Evolutionary conservation across 2,113 vertebrate species (phyloP).

Genomic region (Oreochromis spilurus): DNA sequence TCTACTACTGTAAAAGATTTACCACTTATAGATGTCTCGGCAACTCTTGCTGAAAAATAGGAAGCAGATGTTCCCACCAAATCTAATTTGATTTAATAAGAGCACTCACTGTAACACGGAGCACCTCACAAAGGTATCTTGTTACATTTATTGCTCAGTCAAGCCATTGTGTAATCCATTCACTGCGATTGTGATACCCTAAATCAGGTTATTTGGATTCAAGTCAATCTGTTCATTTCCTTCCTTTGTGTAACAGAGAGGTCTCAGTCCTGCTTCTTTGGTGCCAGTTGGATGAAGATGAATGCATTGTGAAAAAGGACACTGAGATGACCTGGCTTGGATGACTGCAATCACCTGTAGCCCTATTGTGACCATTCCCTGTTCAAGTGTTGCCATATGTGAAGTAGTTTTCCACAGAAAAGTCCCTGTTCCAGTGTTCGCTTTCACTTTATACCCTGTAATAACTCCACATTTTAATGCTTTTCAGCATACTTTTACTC

Average conservation of each 20-base stretch:
- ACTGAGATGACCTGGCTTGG: background rate
- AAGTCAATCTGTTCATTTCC: slow-evolving; percentile 65
- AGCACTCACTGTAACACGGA: slow-evolving; percentile 53
- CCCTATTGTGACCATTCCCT: background rate
- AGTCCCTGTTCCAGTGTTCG: background rate
- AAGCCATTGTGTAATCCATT: slow-evolving; percentile 66
- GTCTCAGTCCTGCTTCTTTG: background rate
- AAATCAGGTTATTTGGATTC: slow-evolving; percentile 71
- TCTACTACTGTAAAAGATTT: slow-evolving; percentile 11
- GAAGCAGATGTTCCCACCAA: slow-evolving; percentile 71
- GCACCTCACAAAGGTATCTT: slow-evolving; percentile 60
- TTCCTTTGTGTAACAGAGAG: slow-evolving; percentile 29
- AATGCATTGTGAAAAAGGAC: background rate
- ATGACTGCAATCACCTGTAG: background rate
- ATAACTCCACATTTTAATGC: background rate
- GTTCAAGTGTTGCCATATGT: background rate
- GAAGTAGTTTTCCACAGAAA: background rate
- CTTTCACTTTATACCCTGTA: background rate
- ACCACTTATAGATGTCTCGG: background rate
- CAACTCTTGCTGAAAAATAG: slow-evolving; percentile 2
- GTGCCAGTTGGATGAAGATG: slow-evolving; percentile 19
- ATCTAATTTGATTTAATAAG: slow-evolving; percentile 66
- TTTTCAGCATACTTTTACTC: background rate
- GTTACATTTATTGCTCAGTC: slow-evolving; percentile 59
- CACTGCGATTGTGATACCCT: slow-evolving; percentile 54